A percentile compares a stretch with the other conserved stretches of the same genome.
Evolutionary conservation across 2,113 vertebrate genomes (phyloP).

Genomic region (Sebastes fasciatus): DNA sequence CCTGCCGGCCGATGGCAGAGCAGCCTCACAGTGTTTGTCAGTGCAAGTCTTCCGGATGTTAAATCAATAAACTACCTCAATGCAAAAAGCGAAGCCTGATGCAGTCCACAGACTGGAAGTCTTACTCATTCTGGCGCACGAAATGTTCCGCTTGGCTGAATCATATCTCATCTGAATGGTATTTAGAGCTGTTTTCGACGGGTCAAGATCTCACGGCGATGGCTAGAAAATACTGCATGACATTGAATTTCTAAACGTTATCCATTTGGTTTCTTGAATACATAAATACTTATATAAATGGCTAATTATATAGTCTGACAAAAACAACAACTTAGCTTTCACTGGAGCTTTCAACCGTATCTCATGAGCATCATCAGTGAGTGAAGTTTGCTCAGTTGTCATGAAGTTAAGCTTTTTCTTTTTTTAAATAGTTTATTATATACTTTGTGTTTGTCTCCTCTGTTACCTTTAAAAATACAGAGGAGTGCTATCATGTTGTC

Average conservation of each 20-base stretch:
- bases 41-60: constrained; percentile 66
- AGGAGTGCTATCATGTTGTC: no score
- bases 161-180: constrained; percentile 64
- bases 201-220: constrained; percentile 20
- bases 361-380: neutral
- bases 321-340: neutral
- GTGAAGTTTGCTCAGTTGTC: neutral
- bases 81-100: constrained; percentile 48
- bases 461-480: neutral
- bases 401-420: neutral
- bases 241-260: neutral
- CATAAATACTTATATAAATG: neutral
- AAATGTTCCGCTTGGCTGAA: constrained; percentile 44
- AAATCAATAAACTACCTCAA: constrained; percentile 76
- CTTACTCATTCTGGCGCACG: constrained; percentile 60
- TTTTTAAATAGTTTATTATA: neutral
- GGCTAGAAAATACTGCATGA: neutral
- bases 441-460: neutral
- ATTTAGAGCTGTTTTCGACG: constrained; percentile 54
- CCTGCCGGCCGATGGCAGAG: constrained; percentile 77
- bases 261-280: neutral
- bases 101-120: constrained; percentile 52
- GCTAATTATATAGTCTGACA: neutral
- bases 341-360: neutral
- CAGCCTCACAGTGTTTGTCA: constrained; percentile 71